These are phyloP conservation scores for Manis crassicaudata DNA, from an alignment of 2,797 vertebrate genomes.

Conservation along the genomic window DNA sequence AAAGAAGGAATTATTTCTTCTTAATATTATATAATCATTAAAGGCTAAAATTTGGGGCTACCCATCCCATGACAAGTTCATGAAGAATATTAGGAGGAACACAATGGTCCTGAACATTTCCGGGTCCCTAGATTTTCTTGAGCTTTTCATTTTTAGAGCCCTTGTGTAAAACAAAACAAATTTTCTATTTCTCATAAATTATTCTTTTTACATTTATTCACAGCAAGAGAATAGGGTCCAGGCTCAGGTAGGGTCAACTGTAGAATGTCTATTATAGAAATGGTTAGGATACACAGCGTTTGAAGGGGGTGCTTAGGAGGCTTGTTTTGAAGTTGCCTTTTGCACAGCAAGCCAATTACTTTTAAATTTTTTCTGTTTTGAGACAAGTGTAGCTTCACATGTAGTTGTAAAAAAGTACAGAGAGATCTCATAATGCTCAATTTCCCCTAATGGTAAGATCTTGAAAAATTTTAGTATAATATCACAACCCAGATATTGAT, in stretches of 20 bases:
- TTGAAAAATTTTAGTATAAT: not conserved
- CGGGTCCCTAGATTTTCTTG: not conserved
- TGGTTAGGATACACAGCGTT: accelerated
- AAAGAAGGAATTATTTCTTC: constrained; percentile 16
- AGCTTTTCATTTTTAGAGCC: not conserved
- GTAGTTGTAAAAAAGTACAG: not conserved
- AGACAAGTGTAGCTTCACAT: not conserved
- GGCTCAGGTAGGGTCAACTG: not conserved
- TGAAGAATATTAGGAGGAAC: not conserved
- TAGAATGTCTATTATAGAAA: not conserved
- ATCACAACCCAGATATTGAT: not conserved
- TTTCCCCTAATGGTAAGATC: not conserved
- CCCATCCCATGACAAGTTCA: not conserved
- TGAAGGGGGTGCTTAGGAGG: not conserved
- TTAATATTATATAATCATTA: not conserved
- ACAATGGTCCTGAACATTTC: not conserved
- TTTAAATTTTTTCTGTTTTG: not conserved
- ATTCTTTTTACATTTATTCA: not conserved
- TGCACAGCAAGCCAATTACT: not conserved
- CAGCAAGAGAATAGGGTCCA: not conserved
- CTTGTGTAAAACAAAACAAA: not conserved
- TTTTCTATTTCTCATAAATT: not conserved
- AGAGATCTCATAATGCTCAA: not conserved
- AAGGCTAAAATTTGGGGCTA: not conserved
- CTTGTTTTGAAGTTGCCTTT: not conserved